phyloP scores from a whole-genome alignment of 2,797 vertebrate species.

The Lemur catta region DNA sequence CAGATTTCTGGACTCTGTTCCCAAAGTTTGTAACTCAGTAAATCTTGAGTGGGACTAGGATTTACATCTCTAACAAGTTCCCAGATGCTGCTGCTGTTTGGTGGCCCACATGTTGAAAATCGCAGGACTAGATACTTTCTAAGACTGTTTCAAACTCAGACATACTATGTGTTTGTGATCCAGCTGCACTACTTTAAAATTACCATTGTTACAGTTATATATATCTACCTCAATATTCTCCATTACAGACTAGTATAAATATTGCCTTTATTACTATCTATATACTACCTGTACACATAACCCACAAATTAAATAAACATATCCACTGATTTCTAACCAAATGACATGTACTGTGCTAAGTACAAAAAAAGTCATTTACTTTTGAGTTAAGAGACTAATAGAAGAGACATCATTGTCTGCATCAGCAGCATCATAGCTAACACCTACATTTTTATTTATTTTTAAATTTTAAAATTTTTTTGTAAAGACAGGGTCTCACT shows the following conservation, averaged over 20 bases:
- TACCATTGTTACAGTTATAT: neutral
- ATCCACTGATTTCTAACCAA: neutral
- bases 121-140: neutral
- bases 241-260: neutral
- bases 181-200: neutral
- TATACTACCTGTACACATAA: neutral
- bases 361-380: neutral
- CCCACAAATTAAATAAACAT: neutral
- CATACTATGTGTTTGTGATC: neutral
- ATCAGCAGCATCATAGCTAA: neutral
- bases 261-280: neutral
- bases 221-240: neutral
- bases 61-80: neutral
- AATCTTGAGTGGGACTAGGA: neutral
- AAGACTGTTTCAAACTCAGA: neutral
- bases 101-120: neutral
- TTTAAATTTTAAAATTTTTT: neutral
- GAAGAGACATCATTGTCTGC: neutral
- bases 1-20: neutral
- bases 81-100: neutral
- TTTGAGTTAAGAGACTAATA: neutral
- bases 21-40: neutral
- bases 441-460: neutral
- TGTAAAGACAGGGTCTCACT: neutral
- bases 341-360: neutral